Base-by-base conservation (phyloP, 2,888 invertebrate genomes). In the Hyalella azteca region DNA sequence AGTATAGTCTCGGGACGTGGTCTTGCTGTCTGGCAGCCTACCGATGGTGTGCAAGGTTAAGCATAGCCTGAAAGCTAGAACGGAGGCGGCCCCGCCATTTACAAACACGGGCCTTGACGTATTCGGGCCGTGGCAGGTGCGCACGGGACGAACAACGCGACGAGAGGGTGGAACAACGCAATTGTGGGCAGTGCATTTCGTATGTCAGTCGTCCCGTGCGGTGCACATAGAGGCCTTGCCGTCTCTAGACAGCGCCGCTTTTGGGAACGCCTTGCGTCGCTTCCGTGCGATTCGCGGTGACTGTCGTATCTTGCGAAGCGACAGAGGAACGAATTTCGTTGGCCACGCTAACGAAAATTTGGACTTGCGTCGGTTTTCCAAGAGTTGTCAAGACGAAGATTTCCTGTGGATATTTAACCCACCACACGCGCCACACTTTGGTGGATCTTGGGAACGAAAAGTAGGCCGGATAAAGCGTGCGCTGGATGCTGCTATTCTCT, bases 291-390 rank as follows among this genome's bases (percentile, higher is more conserved):
- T 32, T 15, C 26, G 73, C 9, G 73, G 73, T 15, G 32, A 26
- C 5, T 19, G 19, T 19, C 13, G 32, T 11, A 9, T 7, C 7
- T 9, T 73, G n/a, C 73, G 73, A 32, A 39, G 39, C 29, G 73
- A 32, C n/a, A 9, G 29, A 15, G 73, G 73, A 9, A 73, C 73
- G 32, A 73, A 73, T n/a, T 73, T 73, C n/a, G 73, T 73, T 26
- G 29, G 59, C 7, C 59, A 59, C 15, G 9, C 5, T 7, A 29
- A 73, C 26, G 40, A 13, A 73, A 36, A 19, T 26, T 9, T 59
- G 9, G 59, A 59, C 22, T 59, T 59, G n/a, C 59, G 45, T 59
- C n/a, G n/a, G n/a, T n/a, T n/a, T n/a, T n/a, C n/a, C n/a, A n/a
- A n/a, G 48, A 48, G 48, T 19, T 15, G 19, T 15, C 19, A 48